Conservation (phyloP, 2,888 invertebrate species). For the Drosophila putrida region DNA sequence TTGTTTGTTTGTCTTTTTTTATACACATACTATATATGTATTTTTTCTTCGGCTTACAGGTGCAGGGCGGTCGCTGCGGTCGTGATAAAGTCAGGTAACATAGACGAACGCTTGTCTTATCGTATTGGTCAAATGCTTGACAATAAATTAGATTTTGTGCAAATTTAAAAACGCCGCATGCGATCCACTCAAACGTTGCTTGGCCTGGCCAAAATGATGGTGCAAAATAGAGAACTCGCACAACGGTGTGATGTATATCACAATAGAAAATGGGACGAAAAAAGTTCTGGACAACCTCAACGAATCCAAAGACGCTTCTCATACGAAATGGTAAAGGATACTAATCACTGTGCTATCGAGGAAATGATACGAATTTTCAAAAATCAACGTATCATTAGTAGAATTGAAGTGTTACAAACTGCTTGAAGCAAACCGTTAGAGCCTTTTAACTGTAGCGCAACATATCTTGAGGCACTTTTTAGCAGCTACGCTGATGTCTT, state of each 20-base stretch:
- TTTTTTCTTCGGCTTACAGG: conserved; percentile 56
- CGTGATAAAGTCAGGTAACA: conserved; percentile 57
- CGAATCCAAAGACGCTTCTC: conserved; percentile 17
- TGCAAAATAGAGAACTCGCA: conserved; percentile 47
- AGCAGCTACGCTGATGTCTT: conserved; percentile 42
- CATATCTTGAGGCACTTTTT: conserved; percentile 39
- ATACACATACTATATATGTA: conserved; percentile 15
- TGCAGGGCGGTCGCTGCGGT: conserved; percentile 43
- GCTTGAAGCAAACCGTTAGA: conserved; percentile 5
- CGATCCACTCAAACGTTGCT: conserved; percentile 62
- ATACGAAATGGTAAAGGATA: not conserved
- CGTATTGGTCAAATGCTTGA: conserved; percentile 67
- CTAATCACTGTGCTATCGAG: conserved; percentile 1
- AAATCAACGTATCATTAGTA: not conserved
- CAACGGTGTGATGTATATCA: conserved; percentile 68
- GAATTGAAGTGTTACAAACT: not conserved
- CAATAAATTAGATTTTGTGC: conserved; percentile 78
- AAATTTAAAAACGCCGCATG: conserved; percentile 44
- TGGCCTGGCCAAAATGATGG: conserved; percentile 57
- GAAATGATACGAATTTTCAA: not conserved
- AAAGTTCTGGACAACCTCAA: not conserved
- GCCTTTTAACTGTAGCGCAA: conserved; percentile 33
- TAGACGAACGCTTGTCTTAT: conserved; percentile 61
- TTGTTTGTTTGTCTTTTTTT: conserved; percentile 21
- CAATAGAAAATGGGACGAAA: conserved; percentile 16